Evolutionary conservation across 2,113 vertebrate genomes (phyloP).

Genomic region (Megatriorchis doriae): DNA sequence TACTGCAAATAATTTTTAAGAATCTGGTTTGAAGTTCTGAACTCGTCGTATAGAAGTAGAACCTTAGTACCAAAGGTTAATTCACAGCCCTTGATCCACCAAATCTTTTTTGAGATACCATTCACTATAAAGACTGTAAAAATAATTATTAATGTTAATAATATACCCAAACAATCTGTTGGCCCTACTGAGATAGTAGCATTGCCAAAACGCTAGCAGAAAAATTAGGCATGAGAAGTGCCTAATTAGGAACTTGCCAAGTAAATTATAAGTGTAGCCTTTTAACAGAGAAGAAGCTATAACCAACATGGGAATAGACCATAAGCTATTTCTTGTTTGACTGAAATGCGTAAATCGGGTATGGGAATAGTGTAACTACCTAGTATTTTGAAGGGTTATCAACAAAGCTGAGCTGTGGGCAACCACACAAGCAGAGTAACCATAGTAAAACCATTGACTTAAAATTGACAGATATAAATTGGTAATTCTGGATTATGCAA

Average conservation of each 20-base stretch:
- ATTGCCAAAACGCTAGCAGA: constrained; percentile 17
- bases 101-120: neutral
- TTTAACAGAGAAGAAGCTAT: neutral
- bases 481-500: neutral
- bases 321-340: constrained; percentile 5
- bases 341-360: neutral
- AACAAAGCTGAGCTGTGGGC: neutral
- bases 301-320: neutral
- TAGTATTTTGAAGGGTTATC: neutral
- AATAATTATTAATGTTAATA: neutral
- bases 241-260: constrained; percentile 39
- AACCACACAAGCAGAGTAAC: neutral
- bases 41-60: neutral
- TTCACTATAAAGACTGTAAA: neutral
- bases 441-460: neutral
- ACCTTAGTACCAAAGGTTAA: neutral
- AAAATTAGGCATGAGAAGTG: neutral
- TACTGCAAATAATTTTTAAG: neutral
- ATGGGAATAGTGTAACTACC: neutral
- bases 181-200: neutral
- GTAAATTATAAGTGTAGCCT: neutral
- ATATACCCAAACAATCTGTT: neutral
- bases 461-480: neutral
- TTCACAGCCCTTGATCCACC: neutral
- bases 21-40: neutral